Evolutionary conservation across 2,888 invertebrate species (phyloP).

Genomic region (Ophioninae sp.): DNA sequence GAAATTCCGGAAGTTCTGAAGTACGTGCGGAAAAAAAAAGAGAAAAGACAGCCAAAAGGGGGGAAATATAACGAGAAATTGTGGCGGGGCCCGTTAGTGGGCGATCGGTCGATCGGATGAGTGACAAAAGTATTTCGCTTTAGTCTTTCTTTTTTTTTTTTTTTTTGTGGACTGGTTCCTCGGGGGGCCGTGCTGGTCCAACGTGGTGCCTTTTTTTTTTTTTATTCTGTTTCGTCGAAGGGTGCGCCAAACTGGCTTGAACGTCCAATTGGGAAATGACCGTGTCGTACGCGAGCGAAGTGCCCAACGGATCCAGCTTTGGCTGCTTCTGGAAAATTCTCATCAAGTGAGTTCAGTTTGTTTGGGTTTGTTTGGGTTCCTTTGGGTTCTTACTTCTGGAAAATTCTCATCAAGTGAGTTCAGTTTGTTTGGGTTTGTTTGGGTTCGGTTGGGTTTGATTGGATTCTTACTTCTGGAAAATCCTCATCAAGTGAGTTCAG

Average conservation of each 20-base stretch:
- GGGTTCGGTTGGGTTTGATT: too few relatives aligned
- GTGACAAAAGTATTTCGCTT: constrained; percentile 64
- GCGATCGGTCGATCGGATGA: constrained; percentile 76
- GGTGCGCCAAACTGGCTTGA: constrained; percentile 60
- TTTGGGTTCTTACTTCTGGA: too few relatives aligned
- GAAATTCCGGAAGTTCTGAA: constrained; percentile 14
- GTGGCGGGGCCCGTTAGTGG: constrained; percentile 35
- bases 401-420: constrained; percentile 80
- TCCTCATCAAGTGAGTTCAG: not conserved
- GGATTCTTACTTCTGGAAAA: too few relatives aligned
- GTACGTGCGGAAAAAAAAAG: constrained; percentile 34
- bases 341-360: constrained; percentile 87
- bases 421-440: not conserved
- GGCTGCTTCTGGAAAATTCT: constrained; percentile 96
- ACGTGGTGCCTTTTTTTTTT: constrained; percentile 43
- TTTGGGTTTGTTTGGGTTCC: too few relatives aligned
- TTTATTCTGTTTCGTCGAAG: constrained; percentile 34
- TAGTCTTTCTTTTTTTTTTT: constrained; percentile 34
- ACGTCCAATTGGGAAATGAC: constrained; percentile 85
- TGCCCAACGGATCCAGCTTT: constrained; percentile 95
- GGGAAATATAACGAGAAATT: constrained; percentile 14
- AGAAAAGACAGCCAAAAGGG: constrained; percentile 39
- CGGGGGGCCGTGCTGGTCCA: constrained; percentile 36
- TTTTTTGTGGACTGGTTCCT: constrained; percentile 24
- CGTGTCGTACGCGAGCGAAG: constrained; percentile 94